Evolutionary conservation across 2,888 invertebrate genomes (phyloP), one percentile per base, ranked within the genome.

Genomic region (Sesamia inferens): DNA sequence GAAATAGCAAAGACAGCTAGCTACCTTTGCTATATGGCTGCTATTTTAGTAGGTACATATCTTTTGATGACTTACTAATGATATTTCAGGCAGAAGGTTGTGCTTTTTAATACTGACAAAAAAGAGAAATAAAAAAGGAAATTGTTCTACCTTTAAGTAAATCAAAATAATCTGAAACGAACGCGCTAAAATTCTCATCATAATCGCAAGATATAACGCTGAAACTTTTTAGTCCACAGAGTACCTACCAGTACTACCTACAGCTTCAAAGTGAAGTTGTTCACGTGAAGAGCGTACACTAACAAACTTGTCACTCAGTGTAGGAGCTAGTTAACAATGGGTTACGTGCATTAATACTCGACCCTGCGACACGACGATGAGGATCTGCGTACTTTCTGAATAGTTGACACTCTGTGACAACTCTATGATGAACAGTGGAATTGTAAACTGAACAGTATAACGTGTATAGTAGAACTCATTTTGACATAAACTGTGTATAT

Each of bases 251-350:
- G 79, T 47, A 48, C 22, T 64, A 70, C 57, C 22, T 64, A 70
- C 57, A 71, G 72, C 77, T 58, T 83, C 87, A 81, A 81, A 83
- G 85, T 74, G 78, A 79, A 83, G 79, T 83, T 76, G 68, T 64
- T 71, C 80, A 67, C 72, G 83, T 83, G 83, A 82, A 87, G 88
- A 86, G 85, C 81, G 80, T 79, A 86, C 88, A 87, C 90, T 90
- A 90, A 90, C 90, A 88, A 90, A 90, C 89, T 90, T 90, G 90
- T 87, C 89, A 89, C 90, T 90, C 84, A 82, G 85, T 71, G 81
- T 81, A 66, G 69, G 72, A 82, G 86, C 86, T 87, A 89, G 86
- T 88, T 84, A 85, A 88, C 90, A 88, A 89, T 87, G 89, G 88
- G 85, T 73, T 83, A 77, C 76, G 82, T 82, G 81, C 82, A 84